A percentile compares a stretch with the other conserved stretches of the same genome.
Conservation (phyloP, 2,888 invertebrate genomes). For the Phyllotreta striolata region DNA sequence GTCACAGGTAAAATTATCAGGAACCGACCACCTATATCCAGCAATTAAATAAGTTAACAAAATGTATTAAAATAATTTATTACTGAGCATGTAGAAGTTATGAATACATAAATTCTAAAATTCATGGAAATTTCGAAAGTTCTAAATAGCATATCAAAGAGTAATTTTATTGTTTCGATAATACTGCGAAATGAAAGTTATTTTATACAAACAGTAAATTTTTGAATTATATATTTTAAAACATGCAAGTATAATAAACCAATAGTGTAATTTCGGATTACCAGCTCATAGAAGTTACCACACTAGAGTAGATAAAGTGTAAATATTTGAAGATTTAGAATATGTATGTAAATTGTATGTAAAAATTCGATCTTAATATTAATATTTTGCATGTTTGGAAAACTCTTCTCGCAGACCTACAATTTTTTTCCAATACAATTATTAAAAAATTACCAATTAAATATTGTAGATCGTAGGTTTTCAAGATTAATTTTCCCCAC, state of each 20-base stretch:
- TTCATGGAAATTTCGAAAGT: constrained; percentile 13
- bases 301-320: too few species aligned
- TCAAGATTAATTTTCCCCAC: too few species aligned
- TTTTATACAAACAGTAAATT: neutral
- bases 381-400: too few species aligned
- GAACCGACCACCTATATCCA: neutral
- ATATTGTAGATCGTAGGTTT: too few species aligned
- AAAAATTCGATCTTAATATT: too few species aligned
- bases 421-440: too few species aligned
- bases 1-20: neutral
- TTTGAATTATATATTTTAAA: neutral
- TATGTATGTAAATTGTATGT: too few species aligned
- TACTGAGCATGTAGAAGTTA: constrained; percentile 25
- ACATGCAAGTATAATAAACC: neutral
- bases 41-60: neutral
- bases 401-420: too few species aligned
- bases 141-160: constrained; percentile 8
- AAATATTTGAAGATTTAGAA: too few species aligned
- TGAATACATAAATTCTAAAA: constrained; percentile 23
- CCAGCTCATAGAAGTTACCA: too few species aligned
- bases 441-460: too few species aligned
- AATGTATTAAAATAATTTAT: constrained; percentile 24
- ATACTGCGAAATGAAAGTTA: constrained; percentile 8
- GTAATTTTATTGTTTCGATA: constrained; percentile 15
- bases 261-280: neutral